Conservation (phyloP, 1,140 invertebrate species). For the Argopecten irradians region DNA sequence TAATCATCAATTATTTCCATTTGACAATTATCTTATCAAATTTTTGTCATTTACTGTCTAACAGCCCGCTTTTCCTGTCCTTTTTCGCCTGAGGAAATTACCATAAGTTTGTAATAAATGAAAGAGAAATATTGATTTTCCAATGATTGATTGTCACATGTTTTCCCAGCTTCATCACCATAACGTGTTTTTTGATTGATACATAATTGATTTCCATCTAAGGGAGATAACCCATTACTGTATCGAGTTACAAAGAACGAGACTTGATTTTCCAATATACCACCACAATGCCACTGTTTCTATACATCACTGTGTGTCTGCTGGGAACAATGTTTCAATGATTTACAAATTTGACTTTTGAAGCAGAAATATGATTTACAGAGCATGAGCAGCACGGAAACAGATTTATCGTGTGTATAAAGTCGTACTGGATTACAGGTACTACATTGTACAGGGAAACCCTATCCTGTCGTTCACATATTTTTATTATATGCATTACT, state of each 20-base stretch:
- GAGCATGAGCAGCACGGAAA: not conserved
- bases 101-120: not conserved
- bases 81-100: not conserved
- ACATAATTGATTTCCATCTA: not conserved
- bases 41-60: not conserved
- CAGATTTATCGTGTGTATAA: not conserved
- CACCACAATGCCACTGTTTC: not conserved
- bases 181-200: constrained; percentile 12
- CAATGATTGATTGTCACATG: not conserved
- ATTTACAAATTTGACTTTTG: not conserved
- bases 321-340: not conserved
- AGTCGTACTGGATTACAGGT: not conserved
- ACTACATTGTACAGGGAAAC: not conserved
- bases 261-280: not conserved
- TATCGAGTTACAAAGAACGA: not conserved
- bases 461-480: too few species aligned
- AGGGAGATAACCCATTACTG: not conserved
- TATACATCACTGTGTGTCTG: not conserved
- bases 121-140: not conserved
- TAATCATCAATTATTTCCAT: not conserved
- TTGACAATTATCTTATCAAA: not conserved
- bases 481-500: too few species aligned
- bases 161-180: not conserved
- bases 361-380: not conserved
- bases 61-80: not conserved